Evolutionary conservation across 2,888 invertebrate genomes (phyloP).

Genomic region (Chaetoderma sp.): DNA sequence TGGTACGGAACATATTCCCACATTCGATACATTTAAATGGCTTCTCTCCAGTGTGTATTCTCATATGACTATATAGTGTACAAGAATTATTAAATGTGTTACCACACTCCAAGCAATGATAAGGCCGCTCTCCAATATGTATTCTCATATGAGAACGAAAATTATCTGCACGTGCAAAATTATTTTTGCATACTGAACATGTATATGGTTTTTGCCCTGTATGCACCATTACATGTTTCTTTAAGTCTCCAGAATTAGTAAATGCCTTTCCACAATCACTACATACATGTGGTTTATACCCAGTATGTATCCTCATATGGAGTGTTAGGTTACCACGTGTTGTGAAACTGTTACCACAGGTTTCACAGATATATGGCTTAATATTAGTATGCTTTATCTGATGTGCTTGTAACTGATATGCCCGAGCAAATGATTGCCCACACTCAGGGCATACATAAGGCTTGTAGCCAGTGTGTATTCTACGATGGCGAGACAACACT

Average conservation of each 20-base stretch:
- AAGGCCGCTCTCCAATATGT: conserved; percentile 1
- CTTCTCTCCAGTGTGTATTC: neutral
- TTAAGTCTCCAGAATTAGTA: neutral
- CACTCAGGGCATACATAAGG: no score
- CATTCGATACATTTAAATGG: neutral
- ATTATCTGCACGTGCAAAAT: neutral
- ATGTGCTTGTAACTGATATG: neutral
- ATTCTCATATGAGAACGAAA: neutral
- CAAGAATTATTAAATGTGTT: neutral
- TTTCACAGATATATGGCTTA: neutral
- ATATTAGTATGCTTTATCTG: neutral
- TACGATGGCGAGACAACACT: neutral
- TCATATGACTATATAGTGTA: neutral
- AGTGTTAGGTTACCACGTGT: neutral
- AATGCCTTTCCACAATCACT: conserved; percentile 2
- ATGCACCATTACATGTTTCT: neutral
- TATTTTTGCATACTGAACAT: neutral
- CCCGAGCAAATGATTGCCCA: neutral
- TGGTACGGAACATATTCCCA: neutral
- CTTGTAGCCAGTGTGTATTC: neutral
- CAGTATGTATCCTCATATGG: neutral
- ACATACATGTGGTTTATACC: neutral
- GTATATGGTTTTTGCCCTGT: neutral
- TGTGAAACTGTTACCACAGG: neutral
- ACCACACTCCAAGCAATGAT: no score